A percentile compares a stretch with the other conserved stretches of the same genome.
These are phyloP conservation scores for Bradypodion ventrale DNA, from an alignment of 2,797 vertebrate species.

Conservation along the genomic window DNA sequence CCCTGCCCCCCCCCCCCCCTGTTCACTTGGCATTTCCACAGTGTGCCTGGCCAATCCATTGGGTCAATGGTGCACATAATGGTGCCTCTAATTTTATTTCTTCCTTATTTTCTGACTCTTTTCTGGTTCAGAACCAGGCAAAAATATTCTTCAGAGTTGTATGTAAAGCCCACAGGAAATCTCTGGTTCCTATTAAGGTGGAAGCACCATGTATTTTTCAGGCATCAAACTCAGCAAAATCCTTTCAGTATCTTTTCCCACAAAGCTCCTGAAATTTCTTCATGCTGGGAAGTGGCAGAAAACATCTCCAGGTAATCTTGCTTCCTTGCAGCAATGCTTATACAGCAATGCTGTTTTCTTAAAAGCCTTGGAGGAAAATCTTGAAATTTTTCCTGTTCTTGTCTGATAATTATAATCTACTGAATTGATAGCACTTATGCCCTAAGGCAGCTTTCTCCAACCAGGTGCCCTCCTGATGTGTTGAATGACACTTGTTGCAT, in stretches of 20 bases:
- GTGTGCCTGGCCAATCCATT: background rate
- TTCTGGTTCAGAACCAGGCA: background rate
- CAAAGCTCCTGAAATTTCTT: background rate
- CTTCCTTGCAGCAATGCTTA: background rate
- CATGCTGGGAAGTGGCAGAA: background rate
- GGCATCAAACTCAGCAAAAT: background rate
- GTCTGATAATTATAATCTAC: background rate
- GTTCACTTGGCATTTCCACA: background rate
- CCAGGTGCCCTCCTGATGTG: too few relatives aligned
- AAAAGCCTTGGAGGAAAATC: background rate
- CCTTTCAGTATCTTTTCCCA: too few relatives aligned
- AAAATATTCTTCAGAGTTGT: constrained; percentile 12
- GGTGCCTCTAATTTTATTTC: constrained; percentile 11
- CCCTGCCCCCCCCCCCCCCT: too few relatives aligned
- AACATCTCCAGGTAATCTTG: too few relatives aligned
- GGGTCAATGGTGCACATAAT: background rate
- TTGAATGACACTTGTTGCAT: too few relatives aligned
- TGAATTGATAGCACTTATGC: background rate
- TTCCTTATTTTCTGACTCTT: background rate
- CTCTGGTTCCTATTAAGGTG: background rate
- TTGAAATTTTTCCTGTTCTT: constrained; percentile 8
- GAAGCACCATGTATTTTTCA: background rate
- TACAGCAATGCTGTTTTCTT: background rate
- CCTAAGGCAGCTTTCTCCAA: too few relatives aligned
- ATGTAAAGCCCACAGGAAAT: background rate